Conservation (phyloP, 2,113 vertebrate genomes). For the Recurvirostra avosetta region DNA sequence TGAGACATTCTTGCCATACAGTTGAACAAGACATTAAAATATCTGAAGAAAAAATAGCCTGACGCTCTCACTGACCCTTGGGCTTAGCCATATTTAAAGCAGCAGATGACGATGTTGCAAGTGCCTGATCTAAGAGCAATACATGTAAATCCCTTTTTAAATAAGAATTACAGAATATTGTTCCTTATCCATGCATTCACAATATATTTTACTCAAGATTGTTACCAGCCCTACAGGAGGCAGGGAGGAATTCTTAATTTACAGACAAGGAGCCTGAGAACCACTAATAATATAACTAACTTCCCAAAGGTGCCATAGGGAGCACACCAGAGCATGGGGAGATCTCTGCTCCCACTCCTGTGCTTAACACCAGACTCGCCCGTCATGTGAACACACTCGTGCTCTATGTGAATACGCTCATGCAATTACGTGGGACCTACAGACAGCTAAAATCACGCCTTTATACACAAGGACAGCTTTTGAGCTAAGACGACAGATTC, state of each 20-base stretch:
- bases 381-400: not conserved
- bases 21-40: not conserved
- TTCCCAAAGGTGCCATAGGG: not conserved
- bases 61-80: not conserved
- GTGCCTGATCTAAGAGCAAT: not conserved
- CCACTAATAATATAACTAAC: not conserved
- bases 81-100: not conserved
- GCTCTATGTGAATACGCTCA: not conserved
- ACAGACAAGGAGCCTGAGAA: not conserved
- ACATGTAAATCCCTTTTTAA: not conserved
- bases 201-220: not conserved
- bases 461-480: not conserved
- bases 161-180: not conserved
- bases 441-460: not conserved
- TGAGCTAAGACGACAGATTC: not conserved
- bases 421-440: not conserved
- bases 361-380: not conserved
- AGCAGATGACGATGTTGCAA: not conserved
- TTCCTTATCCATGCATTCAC: not conserved
- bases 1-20: not conserved
- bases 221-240: not conserved
- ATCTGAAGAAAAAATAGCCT: not conserved
- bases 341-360: not conserved
- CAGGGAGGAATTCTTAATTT: not conserved
- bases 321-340: not conserved